Evolutionary conservation across 2,888 invertebrate genomes (phyloP).

Genomic region (Epiblema foenella): DNA sequence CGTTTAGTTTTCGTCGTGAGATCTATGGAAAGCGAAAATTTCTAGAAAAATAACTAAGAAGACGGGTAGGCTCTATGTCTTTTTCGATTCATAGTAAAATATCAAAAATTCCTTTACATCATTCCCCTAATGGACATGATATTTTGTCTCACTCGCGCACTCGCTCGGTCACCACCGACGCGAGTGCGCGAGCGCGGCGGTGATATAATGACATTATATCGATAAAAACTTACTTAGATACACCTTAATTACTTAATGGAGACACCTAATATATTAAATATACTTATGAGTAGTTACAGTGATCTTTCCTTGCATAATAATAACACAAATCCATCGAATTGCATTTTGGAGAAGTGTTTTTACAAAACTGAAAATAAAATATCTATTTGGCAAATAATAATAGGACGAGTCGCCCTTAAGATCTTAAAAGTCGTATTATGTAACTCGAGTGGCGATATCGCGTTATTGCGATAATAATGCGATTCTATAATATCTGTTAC

Average conservation of each 20-base stretch:
- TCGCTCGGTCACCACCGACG: constrained; percentile 46
- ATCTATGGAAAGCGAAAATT: constrained; percentile 71
- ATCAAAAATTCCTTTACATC: constrained; percentile 80
- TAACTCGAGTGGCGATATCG: constrained; percentile 21
- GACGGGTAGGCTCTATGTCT: constrained; percentile 77
- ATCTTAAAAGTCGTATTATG: constrained; percentile 6
- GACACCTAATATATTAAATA: constrained; percentile 82
- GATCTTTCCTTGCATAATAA: constrained; percentile 61
- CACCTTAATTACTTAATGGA: constrained; percentile 79
- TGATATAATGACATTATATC: constrained; percentile 72
- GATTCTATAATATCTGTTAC: constrained; percentile 13
- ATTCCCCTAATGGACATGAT: constrained; percentile 82
- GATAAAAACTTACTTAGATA: constrained; percentile 80
- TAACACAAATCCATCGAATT: constrained; percentile 61
- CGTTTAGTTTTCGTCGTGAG: constrained; percentile 57
- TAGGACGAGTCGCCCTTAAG: not conserved
- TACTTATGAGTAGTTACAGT: constrained; percentile 78
- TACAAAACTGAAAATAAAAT: constrained; percentile 45
- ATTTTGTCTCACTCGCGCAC: constrained; percentile 61
- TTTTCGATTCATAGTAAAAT: constrained; percentile 83
- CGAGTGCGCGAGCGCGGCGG: constrained; percentile 61
- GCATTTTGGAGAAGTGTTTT: constrained; percentile 39
- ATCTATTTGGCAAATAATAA: constrained; percentile 32
- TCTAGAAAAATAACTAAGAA: constrained; percentile 70
- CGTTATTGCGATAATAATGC: not conserved